Base-by-base conservation (phyloP, 2,888 invertebrate genomes). In the Hyles lineata region DNA sequence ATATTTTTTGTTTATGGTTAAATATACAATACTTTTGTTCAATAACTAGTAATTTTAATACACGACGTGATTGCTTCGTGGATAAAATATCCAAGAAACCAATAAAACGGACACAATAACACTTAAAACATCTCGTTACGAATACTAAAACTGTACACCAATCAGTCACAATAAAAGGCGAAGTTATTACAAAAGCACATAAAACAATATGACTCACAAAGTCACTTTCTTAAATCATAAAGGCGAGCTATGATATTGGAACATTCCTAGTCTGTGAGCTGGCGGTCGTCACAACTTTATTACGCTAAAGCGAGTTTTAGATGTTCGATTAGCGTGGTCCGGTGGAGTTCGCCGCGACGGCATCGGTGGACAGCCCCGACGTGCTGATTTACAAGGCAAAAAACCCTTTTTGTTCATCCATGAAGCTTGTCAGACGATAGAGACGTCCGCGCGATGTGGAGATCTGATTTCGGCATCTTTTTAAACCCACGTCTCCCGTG, bases 381-480 rank as follows among this genome's bases (percentile, higher is more conserved):
- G 89, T 86, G 90, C 89, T 88, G 90, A 92, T 92, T 92, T 92
- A 90, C 89, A 91, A 92, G 88, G 89, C 89, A 86, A 87, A 84
- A 83, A 89, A 55, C 55, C 85, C 88, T 88, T 89, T 89, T 90
- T 89, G 87, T 87, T 85, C 83, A 81, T 80, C 83, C 85, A 78
- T 84, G 87, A 87, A 86, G 81, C 82, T 83, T 83, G 85, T 87
- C 88, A 85, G 81, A 79, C 82, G 89, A 92, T 91, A 90, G 89
- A 92, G 93, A 90, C 89, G 92, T 92, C 87, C 81, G 81, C 82
- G 76, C 83, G 86, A 83, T 82, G 80, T 80, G 78, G 77, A 82
- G 83, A 92, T 92, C 92, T 90, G 88, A 91, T 92, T 92, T 92
- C 92, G 92, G 92, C 89, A 89, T 91, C 92, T 89, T 90, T 89